Percentiles rank a stretch among this genome's conserved stretches.
phyloP scores from a whole-genome alignment of 1,140 invertebrate species.

The Ips typographus region DNA sequence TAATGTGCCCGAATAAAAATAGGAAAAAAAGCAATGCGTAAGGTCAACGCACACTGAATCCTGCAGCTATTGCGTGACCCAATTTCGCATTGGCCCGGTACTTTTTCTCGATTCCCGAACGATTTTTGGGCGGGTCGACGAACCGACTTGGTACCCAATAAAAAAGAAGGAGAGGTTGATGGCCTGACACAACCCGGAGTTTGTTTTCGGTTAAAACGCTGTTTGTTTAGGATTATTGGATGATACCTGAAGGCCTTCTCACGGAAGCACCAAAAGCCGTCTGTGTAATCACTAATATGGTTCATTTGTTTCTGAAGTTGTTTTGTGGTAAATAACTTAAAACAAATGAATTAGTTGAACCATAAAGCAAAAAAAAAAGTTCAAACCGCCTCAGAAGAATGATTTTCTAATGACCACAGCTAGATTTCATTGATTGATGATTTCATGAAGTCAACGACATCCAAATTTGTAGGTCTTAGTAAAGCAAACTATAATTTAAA shows the following conservation, averaged over 20 bases:
- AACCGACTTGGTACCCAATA: not conserved
- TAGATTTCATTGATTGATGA: too few relatives aligned
- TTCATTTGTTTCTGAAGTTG: too few relatives aligned
- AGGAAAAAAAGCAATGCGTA: not conserved
- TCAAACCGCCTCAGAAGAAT: too few relatives aligned
- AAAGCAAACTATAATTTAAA: too few relatives aligned
- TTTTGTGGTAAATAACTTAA: too few relatives aligned
- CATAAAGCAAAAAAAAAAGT: too few relatives aligned
- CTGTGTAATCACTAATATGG: too few relatives aligned
- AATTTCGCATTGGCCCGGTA: constrained; percentile 3
- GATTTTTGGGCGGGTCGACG: constrained; percentile 4
- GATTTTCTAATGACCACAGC: too few relatives aligned
- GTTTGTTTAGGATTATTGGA: too few relatives aligned
- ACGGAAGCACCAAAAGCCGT: not conserved
- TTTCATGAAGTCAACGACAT: too few relatives aligned
- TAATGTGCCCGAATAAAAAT: not conserved
- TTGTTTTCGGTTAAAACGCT: not conserved
- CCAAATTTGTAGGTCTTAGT: too few relatives aligned
- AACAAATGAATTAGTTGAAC: too few relatives aligned
- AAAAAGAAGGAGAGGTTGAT: not conserved
- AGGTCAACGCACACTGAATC: constrained; percentile 7
- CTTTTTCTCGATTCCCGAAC: not conserved
- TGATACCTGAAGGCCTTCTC: not conserved
- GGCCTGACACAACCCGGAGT: constrained; percentile 2
- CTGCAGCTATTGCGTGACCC: not conserved